These are phyloP conservation scores for Micrasema minimum DNA, from an alignment of 1,140 invertebrate species.

Conservation along the genomic window DNA sequence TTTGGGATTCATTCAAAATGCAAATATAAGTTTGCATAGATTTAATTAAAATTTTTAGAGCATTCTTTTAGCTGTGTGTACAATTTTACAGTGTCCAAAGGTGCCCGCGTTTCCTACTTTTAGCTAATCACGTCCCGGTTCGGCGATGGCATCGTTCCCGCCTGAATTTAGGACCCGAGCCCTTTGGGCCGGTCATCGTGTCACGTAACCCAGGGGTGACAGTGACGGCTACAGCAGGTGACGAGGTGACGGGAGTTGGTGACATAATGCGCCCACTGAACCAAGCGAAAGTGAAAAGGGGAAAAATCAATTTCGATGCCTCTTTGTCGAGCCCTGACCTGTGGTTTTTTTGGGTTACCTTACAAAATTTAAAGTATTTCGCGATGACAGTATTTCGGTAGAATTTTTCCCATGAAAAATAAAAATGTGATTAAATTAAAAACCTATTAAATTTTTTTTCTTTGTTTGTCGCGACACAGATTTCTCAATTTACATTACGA, in stretches of 20 bases:
- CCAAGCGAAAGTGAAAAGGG: too few relatives aligned
- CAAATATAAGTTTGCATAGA: background rate
- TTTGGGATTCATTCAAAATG: background rate
- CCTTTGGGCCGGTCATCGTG: constrained; percentile 28
- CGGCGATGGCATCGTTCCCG: constrained; percentile 42
- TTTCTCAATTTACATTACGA: too few relatives aligned
- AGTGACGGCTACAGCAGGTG: background rate
- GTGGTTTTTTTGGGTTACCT: too few relatives aligned
- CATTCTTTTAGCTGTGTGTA: background rate
- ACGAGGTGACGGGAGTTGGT: background rate
- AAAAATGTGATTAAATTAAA: too few relatives aligned
- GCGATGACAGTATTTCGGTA: too few relatives aligned
- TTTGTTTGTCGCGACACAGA: too few relatives aligned
- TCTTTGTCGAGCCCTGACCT: background rate
- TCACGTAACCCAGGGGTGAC: background rate
- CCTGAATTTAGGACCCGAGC: constrained; percentile 34
- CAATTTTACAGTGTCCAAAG: background rate
- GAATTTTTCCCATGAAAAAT: too few relatives aligned
- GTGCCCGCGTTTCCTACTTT: background rate
- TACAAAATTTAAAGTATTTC: too few relatives aligned
- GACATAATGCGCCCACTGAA: constrained; percentile 18
- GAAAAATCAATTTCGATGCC: constrained; percentile 1
- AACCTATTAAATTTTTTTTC: too few relatives aligned
- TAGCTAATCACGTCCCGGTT: background rate
- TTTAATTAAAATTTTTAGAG: background rate